Percentiles rank a stretch among this genome's conserved stretches.
These are phyloP conservation scores for Meriones unguiculatus DNA, from an alignment of 2,113 vertebrate species.

Conservation along the genomic window DNA sequence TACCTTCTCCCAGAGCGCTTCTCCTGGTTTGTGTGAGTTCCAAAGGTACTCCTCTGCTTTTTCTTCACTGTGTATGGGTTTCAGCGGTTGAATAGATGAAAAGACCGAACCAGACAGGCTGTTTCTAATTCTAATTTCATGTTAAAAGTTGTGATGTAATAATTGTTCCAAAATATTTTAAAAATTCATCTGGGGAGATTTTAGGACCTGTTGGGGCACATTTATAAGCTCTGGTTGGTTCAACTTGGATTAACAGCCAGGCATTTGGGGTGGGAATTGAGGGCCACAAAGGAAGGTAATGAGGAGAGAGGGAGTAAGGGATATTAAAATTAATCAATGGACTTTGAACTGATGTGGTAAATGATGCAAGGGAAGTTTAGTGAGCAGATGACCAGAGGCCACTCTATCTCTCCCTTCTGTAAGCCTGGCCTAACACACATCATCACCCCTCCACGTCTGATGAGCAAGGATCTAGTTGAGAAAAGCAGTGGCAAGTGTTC, in stretches of 20 bases:
- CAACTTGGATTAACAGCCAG: background rate
- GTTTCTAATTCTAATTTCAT: background rate
- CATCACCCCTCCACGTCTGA: background rate
- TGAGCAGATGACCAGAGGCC: background rate
- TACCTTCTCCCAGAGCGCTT: background rate
- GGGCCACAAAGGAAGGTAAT: background rate
- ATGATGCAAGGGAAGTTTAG: background rate
- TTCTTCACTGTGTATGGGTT: background rate
- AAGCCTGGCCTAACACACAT: background rate
- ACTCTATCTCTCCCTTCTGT: background rate
- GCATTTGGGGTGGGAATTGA: background rate
- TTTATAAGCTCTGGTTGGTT: background rate
- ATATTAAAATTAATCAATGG: background rate
- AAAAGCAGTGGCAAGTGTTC: background rate
- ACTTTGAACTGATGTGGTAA: background rate
- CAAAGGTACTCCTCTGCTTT: background rate
- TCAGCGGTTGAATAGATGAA: background rate
- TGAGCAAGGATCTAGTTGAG: background rate
- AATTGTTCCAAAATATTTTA: background rate
- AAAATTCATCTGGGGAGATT: background rate
- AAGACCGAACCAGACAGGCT: background rate
- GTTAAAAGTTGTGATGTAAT: background rate
- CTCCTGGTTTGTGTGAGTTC: conserved; percentile 1
- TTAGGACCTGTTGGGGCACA: background rate
- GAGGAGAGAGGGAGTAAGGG: too few species aligned